Percentiles rank a stretch among this genome's conserved stretches.
Conservation (phyloP, 2,888 invertebrate genomes). For the Melinopterus prodromus region DNA sequence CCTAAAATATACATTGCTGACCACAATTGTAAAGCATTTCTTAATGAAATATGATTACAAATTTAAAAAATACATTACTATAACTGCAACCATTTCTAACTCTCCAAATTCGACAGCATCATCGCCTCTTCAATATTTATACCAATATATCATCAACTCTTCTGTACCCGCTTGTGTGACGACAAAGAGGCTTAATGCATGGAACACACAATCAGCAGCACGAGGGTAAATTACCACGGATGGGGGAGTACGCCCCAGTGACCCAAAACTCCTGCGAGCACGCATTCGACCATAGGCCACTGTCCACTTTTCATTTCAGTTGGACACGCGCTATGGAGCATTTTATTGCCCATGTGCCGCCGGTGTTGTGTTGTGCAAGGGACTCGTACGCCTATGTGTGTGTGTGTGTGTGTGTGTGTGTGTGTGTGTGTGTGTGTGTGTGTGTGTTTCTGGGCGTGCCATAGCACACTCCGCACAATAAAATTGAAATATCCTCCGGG, state of each 20-base stretch:
- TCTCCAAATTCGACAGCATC: no score
- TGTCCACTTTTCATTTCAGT: constrained; percentile 8
- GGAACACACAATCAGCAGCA: not conserved
- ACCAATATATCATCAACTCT: not conserved
- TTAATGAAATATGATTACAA: no score
- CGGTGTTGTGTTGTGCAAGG: constrained; percentile 15
- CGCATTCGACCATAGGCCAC: constrained; percentile 13
- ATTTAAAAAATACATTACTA: no score
- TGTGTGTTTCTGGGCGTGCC: not conserved
- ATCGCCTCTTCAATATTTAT: no score
- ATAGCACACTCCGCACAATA: constrained; percentile 9
- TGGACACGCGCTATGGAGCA: constrained; percentile 13
- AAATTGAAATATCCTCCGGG: constrained; percentile 24
- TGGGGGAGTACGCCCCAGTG: constrained; percentile 16
- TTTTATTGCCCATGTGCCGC: constrained; percentile 18
- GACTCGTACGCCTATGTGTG: no score
- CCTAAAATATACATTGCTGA: no score
- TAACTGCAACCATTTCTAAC: no score
- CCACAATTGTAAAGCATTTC: no score
- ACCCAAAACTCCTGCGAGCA: constrained; percentile 4
- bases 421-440: no score
- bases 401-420: no score
- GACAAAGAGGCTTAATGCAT: not conserved
- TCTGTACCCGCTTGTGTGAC: not conserved
- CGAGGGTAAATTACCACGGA: constrained; percentile 8